These are phyloP conservation scores for Stomatorhinus walkeri DNA, from an alignment of 2,797 vertebrate genomes.

Conservation along the genomic window DNA sequence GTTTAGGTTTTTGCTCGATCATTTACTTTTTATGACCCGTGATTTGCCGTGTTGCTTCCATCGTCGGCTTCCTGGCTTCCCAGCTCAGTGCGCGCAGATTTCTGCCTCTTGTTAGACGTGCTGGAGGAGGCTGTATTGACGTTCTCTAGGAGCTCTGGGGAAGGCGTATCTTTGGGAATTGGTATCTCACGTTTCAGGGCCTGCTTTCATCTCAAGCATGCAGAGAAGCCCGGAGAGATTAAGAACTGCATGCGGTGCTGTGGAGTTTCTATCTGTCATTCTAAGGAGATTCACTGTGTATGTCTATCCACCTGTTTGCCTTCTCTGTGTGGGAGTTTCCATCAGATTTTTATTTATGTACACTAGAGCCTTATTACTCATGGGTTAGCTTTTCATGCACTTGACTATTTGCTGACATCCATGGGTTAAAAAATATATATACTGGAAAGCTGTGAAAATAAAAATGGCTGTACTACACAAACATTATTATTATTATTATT, in stretches of 20 bases:
- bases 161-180: conserved; percentile 37
- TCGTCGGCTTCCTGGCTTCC: conserved; percentile 17
- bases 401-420: conserved; percentile 3
- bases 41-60: conserved; percentile 12
- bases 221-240: conserved; percentile 37
- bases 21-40: background rate
- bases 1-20: background rate
- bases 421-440: conserved; percentile 2
- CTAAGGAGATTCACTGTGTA: conserved; percentile 8
- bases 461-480: background rate
- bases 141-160: conserved; percentile 41
- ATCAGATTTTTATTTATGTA: conserved; percentile 15
- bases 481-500: background rate
- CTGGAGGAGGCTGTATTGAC: conserved; percentile 42
- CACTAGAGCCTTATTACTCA: conserved; percentile 1
- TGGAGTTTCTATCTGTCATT: conserved; percentile 23
- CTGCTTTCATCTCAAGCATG: conserved; percentile 44
- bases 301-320: conserved; percentile 2
- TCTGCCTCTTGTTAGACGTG: conserved; percentile 37
- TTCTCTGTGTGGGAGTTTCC: conserved; percentile 5
- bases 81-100: conserved; percentile 20
- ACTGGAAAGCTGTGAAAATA: conserved; percentile 3
- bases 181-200: conserved; percentile 42
- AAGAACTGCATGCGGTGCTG: conserved; percentile 39
- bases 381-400: background rate